A percentile compares a stretch with the other conserved stretches of the same genome.
These are phyloP conservation scores for Anabacerthia variegaticeps DNA, from an alignment of 2,797 vertebrate genomes.

Conservation along the genomic window DNA sequence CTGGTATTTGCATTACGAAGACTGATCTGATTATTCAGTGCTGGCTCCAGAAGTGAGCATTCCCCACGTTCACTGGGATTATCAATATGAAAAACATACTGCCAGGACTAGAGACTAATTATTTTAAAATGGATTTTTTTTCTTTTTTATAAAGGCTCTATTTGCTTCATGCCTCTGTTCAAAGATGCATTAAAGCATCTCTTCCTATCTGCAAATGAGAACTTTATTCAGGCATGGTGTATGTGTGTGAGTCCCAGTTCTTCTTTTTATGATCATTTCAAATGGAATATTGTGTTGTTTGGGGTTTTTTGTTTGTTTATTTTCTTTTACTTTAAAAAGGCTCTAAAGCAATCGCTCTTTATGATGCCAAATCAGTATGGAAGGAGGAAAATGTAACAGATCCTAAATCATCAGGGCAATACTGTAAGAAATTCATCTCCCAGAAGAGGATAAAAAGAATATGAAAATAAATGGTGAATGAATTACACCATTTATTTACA, in stretches of 20 bases:
- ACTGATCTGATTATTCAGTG: constrained; percentile 2
- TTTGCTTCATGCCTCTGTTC: not conserved
- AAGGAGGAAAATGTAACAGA: not conserved
- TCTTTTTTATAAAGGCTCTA: not conserved
- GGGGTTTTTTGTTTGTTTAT: too few species aligned
- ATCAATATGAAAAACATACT: not conserved
- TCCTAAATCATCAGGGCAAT: not conserved
- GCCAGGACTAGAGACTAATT: not conserved
- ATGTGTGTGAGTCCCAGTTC: not conserved
- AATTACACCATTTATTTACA: not conserved
- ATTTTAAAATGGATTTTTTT: not conserved
- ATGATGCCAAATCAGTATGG: not conserved
- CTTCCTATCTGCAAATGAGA: not conserved
- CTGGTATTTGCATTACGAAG: constrained; percentile 15
- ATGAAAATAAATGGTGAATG: not conserved
- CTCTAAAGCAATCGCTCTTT: not conserved
- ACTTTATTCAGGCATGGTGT: not conserved
- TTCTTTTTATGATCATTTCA: not conserved
- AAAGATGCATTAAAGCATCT: not conserved
- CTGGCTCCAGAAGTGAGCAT: not conserved
- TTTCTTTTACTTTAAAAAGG: not conserved
- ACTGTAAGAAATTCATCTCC: not conserved
- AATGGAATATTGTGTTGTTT: not conserved
- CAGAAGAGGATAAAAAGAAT: not conserved
- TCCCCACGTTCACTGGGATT: not conserved